Base-by-base conservation (phyloP, 2,797 vertebrate genomes). In the Lacerta viridis region DNA sequence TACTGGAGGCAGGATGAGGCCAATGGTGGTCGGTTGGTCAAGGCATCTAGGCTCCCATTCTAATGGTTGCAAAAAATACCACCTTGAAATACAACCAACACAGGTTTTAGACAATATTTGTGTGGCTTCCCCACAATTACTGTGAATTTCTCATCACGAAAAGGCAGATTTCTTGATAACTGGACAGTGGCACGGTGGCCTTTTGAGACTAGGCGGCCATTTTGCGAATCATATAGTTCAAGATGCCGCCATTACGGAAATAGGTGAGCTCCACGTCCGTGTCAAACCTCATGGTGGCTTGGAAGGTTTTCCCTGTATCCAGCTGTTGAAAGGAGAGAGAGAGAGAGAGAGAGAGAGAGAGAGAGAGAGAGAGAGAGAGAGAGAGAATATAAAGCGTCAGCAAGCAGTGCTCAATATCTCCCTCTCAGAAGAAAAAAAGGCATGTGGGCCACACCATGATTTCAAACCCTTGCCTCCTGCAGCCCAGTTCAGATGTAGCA, bases 201-300 rank as follows among this genome's bases (percentile, higher is more conserved):
- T 85, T 61, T 41, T 2, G 66, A 55, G 88, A 87, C 96, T 97
- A 95, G 86, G 95, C 95, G 61, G 96, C 96, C 98, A 99, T 99
- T 97, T 98, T 99, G 92, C 98, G 98, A 95, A 99, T 98, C 99
- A 99, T 99, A 96, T 99, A 99, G 97, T 99, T 99, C 91, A 99
- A 97, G 96, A 99, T 99, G 84, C 99, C 99, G 1, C 99, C 98
- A 0, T 99, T 98, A 86, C 76, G 97, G 97, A 98, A 99, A 59
- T 99, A 99, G 0, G 98, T 94, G 90, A 99, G 97, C 93, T 99
- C 99, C 95, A 99, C 98, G 0, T 99, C 99, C 0, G 99, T 99
- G 97, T 99, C 99, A 43, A 99, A 99, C 81, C 99, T 98, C 98
- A 99, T 98, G 91, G 97, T 85, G 18, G 96, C 98, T 36, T 98